A percentile compares a stretch with the other conserved stretches of the same genome.
Evolutionary conservation across 2,797 vertebrate genomes (phyloP).

Genomic region (Chelon labrosus): DNA sequence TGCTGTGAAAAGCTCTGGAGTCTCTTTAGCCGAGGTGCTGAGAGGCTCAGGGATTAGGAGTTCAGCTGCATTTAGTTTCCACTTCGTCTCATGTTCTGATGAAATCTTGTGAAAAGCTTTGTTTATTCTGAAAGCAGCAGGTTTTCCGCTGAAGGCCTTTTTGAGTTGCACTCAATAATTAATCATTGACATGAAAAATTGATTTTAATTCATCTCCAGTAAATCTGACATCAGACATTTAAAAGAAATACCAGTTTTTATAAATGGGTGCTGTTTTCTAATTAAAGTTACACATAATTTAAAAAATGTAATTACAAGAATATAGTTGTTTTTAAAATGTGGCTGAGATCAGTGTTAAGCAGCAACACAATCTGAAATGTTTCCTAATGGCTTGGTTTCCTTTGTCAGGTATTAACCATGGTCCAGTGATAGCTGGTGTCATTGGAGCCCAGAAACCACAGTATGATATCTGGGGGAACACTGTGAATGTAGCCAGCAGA

Average conservation of each 20-base stretch:
- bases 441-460: slow-evolving; percentile 99
- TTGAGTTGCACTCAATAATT: slow-evolving; percentile 26
- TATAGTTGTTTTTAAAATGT: no score
- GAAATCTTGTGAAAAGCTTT: slow-evolving; percentile 62
- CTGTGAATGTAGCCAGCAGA: slow-evolving; percentile 97
- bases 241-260: neutral
- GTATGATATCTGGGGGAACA: slow-evolving; percentile 99
- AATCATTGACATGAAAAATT: slow-evolving; percentile 20
- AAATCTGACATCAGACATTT: slow-evolving; percentile 1
- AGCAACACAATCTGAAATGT: neutral
- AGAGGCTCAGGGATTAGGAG: slow-evolving; percentile 37
- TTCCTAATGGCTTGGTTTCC: slow-evolving; percentile 37
- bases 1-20: slow-evolving; percentile 45
- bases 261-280: neutral
- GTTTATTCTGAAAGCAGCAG: slow-evolving; percentile 36
- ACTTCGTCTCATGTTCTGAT: slow-evolving; percentile 47
- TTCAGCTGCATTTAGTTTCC: slow-evolving; percentile 48
- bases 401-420: slow-evolving; percentile 94
- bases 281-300: neutral
- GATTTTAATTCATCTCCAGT: slow-evolving; percentile 10
- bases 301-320: neutral
- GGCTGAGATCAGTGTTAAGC: neutral
- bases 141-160: slow-evolving; percentile 4
- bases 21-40: slow-evolving; percentile 33
- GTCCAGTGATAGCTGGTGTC: slow-evolving; percentile 97